These are phyloP conservation scores for Chascanopsetta lugubris DNA, from an alignment of 2,113 vertebrate genomes.

Conservation along the genomic window DNA sequence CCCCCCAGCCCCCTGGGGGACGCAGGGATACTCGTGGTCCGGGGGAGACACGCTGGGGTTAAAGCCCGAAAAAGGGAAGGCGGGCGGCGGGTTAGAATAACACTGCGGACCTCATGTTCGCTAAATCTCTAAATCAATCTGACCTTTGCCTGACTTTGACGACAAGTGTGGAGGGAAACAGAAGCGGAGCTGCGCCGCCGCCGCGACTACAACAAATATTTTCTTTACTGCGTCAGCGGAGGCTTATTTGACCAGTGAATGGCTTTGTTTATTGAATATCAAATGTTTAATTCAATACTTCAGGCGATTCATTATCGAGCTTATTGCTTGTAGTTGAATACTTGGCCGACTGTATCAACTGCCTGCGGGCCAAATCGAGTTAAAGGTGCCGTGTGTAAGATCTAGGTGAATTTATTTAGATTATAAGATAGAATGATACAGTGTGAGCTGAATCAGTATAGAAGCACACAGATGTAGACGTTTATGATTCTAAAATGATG, in stretches of 20 bases:
- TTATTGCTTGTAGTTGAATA: no score
- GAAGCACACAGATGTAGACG: no score
- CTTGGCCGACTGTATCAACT: no score
- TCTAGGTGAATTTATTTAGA: no score
- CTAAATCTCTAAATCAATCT: constrained; percentile 64
- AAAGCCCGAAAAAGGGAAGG: constrained; percentile 30
- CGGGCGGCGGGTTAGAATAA: constrained; percentile 64
- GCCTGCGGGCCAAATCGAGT: no score
- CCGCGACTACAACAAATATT: not conserved
- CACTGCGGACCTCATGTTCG: constrained; percentile 58
- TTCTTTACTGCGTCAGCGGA: not conserved
- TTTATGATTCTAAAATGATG: no score
- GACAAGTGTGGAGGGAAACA: constrained; percentile 27
- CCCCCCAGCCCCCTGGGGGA: no score
- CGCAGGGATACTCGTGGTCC: constrained; percentile 37
- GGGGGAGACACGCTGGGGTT: constrained; percentile 37
- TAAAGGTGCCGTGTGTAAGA: no score
- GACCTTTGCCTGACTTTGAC: constrained; percentile 62
- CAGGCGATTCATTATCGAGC: no score
- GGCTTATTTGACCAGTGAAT: not conserved
- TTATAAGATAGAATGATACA: no score
- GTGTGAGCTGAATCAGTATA: no score
- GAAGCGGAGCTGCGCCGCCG: not conserved
- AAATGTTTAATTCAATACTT: not conserved
- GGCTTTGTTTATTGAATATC: not conserved